A percentile compares a stretch with the other conserved stretches of the same genome.
Evolutionary conservation across 2,888 invertebrate species (phyloP).

Genomic region (Malachius bipustulatus): DNA sequence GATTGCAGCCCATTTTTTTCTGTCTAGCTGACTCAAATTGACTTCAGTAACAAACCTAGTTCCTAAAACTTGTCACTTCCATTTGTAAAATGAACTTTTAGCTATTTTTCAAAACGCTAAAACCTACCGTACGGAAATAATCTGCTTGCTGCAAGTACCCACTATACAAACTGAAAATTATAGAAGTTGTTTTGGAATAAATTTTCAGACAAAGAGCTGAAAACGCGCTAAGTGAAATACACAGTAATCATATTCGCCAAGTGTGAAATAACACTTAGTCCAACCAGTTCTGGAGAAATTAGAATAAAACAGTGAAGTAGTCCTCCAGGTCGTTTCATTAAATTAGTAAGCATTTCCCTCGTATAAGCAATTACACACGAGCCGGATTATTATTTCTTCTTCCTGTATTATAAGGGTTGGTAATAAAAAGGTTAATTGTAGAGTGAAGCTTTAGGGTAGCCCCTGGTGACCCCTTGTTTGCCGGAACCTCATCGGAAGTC

Average conservation of each 20-base stretch:
- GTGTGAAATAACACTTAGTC: slow-evolving; percentile 27
- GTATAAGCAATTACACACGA: slow-evolving; percentile 30
- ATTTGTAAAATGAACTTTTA: too few species aligned
- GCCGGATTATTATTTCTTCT: slow-evolving; percentile 30
- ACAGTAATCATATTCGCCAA: slow-evolving; percentile 12
- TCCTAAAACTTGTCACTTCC: too few species aligned
- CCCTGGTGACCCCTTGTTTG: slow-evolving; percentile 22
- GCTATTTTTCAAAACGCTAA: too few species aligned
- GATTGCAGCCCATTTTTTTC: too few species aligned
- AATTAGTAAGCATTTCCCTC: slow-evolving; percentile 30
- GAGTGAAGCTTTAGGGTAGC: slow-evolving; percentile 24
- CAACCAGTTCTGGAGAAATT: slow-evolving; percentile 25
- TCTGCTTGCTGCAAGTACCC: too few species aligned
- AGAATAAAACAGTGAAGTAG: slow-evolving; percentile 29
- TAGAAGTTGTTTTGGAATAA: too few species aligned
- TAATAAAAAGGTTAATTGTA: slow-evolving; percentile 35
- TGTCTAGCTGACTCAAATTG: too few species aligned
- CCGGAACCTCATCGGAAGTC: slow-evolving; percentile 20
- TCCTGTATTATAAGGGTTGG: slow-evolving; percentile 33
- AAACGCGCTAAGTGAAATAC: neutral
- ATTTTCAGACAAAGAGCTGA: slow-evolving; percentile 7
- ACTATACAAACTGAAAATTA: too few species aligned
- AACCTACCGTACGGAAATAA: too few species aligned
- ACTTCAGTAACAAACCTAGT: too few species aligned
- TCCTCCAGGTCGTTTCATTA: slow-evolving; percentile 28